Percentiles rank a stretch among this genome's conserved stretches.
Evolutionary conservation across 1,140 invertebrate species (phyloP).

Genomic region (Listronotus bonariensis): DNA sequence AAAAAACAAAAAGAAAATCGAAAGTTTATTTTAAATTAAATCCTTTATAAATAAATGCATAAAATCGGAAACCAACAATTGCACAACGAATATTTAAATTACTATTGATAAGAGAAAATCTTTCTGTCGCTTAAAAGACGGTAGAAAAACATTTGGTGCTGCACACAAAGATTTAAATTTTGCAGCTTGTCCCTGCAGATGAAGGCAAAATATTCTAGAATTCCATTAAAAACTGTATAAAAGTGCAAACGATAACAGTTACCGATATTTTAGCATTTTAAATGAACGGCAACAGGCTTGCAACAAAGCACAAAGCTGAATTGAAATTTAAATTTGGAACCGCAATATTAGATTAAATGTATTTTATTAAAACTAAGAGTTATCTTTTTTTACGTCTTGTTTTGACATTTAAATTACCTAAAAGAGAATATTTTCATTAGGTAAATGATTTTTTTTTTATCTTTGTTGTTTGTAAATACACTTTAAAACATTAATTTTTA

Average conservation of each 20-base stretch:
- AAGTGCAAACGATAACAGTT: conserved; percentile 31
- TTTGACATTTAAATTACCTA: too few species aligned
- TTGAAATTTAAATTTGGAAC: conserved; percentile 32
- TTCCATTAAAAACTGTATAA: conserved; percentile 13
- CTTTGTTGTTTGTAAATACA: too few species aligned
- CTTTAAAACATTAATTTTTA: too few species aligned
- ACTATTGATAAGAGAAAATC: too few species aligned
- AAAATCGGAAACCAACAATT: not conserved
- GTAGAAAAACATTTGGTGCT: not conserved
- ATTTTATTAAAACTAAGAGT: too few species aligned
- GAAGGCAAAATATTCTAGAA: conserved; percentile 6
- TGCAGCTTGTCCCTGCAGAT: not conserved
- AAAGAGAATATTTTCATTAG: too few species aligned
- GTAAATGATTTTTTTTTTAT: too few species aligned
- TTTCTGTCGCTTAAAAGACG: too few species aligned
- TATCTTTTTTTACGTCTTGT: too few species aligned
- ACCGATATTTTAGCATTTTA: conserved; percentile 33
- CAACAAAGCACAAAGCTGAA: conserved; percentile 29
- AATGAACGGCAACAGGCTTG: conserved; percentile 32
- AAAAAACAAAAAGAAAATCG: too few species aligned
- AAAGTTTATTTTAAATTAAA: too few species aligned
- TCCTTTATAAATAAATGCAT: not conserved
- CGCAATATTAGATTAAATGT: conserved; percentile 28
- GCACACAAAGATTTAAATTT: conserved; percentile 8
- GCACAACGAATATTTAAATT: not conserved